Base-by-base conservation (phyloP, 2,797 vertebrate genomes). In the Vipera latastei region DNA sequence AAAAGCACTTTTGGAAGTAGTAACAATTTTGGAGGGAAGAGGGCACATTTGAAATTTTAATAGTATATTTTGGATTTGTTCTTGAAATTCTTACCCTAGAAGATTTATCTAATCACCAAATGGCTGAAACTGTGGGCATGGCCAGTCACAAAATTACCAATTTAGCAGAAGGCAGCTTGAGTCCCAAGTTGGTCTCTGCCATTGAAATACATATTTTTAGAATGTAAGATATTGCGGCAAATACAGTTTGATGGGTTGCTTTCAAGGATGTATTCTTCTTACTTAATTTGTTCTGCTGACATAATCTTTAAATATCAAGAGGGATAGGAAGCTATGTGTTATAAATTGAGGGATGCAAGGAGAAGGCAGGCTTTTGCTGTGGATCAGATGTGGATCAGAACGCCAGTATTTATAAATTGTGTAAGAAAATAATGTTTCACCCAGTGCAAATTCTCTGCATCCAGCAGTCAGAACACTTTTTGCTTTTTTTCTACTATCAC, bases 11-110 rank as follows among this genome's bases (percentile, higher is more conserved):
- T 32, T 32, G 32, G 86, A 73, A 91, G 73, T 78, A 60, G 12
- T 94, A 95, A 92, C 48, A 6, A 0, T 91, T 95, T 83, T 44
- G 20, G 73, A 11, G 38, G 38, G 20, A 83, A 83, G 73, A 22
- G 20, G 7, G 8, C 38, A 48, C 38, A 48, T 48, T 48, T 83
- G 38, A 44, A 83, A 83, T 83, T 22, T 83, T 83, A 44, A 83
- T 20, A 83, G 65, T 4, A 83, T 44, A 83, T 48, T 9, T 83
- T 83, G 18, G 38, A 11, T 83, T 44, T 83, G 20, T 7, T 83
- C 20, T 44, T 83, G 38, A 25, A 78, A 44, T 78, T 44, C 20
- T 22, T 78, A 11, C 38, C 20, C 38, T 78, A 48, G 73, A 48
- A 78, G 38, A 78, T 22, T 78, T 22, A 78, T 8, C 18, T 78